Evolutionary conservation across 2,888 invertebrate species (phyloP).

Genomic region (Conomelus anceps): DNA sequence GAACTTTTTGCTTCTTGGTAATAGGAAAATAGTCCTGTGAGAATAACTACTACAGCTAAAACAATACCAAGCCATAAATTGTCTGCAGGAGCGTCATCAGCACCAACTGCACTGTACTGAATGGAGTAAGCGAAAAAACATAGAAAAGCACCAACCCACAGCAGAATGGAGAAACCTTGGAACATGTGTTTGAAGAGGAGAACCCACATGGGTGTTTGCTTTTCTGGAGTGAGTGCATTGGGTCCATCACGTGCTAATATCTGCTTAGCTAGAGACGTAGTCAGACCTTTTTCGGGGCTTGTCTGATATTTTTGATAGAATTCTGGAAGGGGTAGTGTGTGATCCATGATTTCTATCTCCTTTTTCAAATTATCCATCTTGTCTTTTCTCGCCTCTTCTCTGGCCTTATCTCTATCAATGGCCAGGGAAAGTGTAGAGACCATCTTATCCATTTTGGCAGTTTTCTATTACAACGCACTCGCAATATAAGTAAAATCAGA

Average conservation of each 20-base stretch:
- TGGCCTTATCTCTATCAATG: constrained; percentile 19
- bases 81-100: constrained; percentile 49
- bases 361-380: constrained; percentile 48
- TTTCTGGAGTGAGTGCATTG: constrained; percentile 67
- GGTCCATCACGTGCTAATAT: constrained; percentile 56
- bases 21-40: constrained; percentile 66
- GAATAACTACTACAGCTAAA: constrained; percentile 57
- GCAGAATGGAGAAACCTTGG: constrained; percentile 68
- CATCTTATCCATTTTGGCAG: constrained; percentile 22
- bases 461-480: background rate
- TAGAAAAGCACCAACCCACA: constrained; percentile 70
- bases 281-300: constrained; percentile 51
- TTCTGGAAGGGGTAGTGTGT: constrained; percentile 45
- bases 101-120: constrained; percentile 37
- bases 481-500: background rate
- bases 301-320: constrained; percentile 42
- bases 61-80: constrained; percentile 54
- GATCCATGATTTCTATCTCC: constrained; percentile 52
- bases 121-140: constrained; percentile 58
- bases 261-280: constrained; percentile 50
- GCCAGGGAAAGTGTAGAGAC: constrained; percentile 25
- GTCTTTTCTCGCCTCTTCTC: constrained; percentile 18
- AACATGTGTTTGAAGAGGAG: constrained; percentile 56
- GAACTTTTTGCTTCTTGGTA: constrained; percentile 66
- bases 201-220: constrained; percentile 63